Conservation (phyloP, 2,113 vertebrate genomes). For the Xyliphius kryptos region DNA sequence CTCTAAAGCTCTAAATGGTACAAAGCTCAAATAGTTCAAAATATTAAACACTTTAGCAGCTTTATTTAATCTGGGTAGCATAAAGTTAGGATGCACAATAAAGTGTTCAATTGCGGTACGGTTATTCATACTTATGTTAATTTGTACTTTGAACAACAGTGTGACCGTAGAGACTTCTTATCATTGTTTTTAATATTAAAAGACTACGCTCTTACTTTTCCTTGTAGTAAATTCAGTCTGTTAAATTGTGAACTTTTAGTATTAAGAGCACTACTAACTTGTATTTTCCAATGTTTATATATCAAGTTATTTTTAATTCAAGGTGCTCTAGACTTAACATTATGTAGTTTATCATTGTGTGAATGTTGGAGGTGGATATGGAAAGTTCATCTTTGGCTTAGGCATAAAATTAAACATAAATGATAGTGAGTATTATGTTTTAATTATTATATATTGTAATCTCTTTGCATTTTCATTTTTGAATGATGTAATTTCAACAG, state of each 20-base stretch:
- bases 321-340: constrained; percentile 10
- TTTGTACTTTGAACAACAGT: not conserved
- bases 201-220: too few relatives aligned
- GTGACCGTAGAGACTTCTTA: too few relatives aligned
- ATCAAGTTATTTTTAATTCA: not conserved
- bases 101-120: too few relatives aligned
- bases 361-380: constrained; percentile 28
- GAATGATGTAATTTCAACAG: too few relatives aligned
- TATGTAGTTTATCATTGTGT: constrained; percentile 31
- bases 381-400: constrained; percentile 26
- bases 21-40: not conserved
- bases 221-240: not conserved
- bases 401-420: constrained; percentile 24
- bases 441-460: not conserved
- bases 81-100: too few relatives aligned
- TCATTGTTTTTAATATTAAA: too few relatives aligned
- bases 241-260: not conserved
- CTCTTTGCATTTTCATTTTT: too few relatives aligned
- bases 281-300: not conserved
- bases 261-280: not conserved
- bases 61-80: too few relatives aligned
- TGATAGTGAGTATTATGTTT: constrained; percentile 23
- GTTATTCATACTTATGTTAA: not conserved
- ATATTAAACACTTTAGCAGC: not conserved
- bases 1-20: not conserved